These are phyloP conservation scores for Kryphioiulus occultus DNA, from an alignment of 2,888 invertebrate genomes.

Conservation along the genomic window DNA sequence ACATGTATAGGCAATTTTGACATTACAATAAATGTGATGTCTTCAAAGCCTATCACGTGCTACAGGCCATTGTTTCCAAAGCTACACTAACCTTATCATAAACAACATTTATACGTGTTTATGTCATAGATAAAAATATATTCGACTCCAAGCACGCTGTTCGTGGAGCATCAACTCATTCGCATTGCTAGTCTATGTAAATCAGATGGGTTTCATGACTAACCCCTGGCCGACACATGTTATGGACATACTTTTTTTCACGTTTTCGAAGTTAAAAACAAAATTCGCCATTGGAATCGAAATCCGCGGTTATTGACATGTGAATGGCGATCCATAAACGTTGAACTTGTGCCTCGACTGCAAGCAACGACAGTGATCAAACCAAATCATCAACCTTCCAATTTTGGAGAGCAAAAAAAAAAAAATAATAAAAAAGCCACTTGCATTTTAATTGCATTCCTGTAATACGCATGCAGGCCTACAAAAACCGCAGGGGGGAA, in stretches of 20 bases:
- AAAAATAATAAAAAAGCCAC: too few species aligned
- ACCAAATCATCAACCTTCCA: neutral
- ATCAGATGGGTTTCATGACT: too few species aligned
- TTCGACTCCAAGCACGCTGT: too few species aligned
- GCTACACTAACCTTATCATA: neutral
- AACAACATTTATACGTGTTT: too few species aligned
- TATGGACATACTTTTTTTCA: too few species aligned
- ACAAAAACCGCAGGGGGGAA: conserved; percentile 21
- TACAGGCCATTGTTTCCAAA: neutral
- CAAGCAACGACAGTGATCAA: neutral
- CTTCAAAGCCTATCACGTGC: neutral
- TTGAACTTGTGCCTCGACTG: neutral
- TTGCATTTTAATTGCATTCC: neutral
- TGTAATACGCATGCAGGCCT: neutral
- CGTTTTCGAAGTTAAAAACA: too few species aligned
- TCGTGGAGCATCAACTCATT: too few species aligned
- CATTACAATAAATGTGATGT: neutral
- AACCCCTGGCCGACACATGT: too few species aligned
- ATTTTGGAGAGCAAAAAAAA: neutral
- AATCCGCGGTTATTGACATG: neutral
- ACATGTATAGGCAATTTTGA: neutral
- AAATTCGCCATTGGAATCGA: neutral
- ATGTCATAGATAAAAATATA: too few species aligned
- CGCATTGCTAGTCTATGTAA: too few species aligned
- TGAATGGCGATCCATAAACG: neutral